These are phyloP conservation scores for Phrynocephalus vlangalii DNA, from an alignment of 2,797 vertebrate species.

Conservation along the genomic window DNA sequence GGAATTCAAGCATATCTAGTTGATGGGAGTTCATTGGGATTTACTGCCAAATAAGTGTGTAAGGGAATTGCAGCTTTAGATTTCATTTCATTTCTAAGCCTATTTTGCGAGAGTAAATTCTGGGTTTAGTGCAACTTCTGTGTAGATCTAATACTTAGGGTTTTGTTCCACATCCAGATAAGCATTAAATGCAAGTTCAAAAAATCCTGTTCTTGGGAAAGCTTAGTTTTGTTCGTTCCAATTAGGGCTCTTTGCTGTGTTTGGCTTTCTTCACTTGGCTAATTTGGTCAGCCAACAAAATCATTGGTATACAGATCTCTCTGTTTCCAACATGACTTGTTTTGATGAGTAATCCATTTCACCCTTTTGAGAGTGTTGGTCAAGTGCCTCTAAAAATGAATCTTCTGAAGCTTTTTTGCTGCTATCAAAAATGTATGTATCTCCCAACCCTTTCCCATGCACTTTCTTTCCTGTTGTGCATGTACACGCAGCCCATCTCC, in stretches of 20 bases:
- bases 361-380: slow-evolving; percentile 1
- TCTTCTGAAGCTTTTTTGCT: not conserved
- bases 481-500: slow-evolving; percentile 36
- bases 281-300: not conserved
- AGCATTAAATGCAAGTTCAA: slow-evolving; percentile 1
- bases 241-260: not conserved
- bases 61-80: not conserved
- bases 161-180: not conserved
- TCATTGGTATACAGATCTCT: not conserved
- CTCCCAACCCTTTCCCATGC: not conserved
- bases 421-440: not conserved
- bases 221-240: not conserved
- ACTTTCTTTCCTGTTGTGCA: not conserved
- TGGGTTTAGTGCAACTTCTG: not conserved
- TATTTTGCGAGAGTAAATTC: not conserved
- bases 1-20: not conserved
- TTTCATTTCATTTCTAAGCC: not conserved
- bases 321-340: not conserved
- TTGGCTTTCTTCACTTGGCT: not conserved
- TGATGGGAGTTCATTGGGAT: not conserved
- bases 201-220: not conserved
- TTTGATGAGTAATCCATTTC: not conserved
- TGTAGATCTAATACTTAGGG: not conserved
- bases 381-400: slow-evolving; percentile 8
- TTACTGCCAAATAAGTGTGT: too few species aligned